A percentile compares a stretch with the other conserved stretches of the same genome.
Conservation (phyloP, 2,797 vertebrate genomes). For the Eremophila alpestris region DNA sequence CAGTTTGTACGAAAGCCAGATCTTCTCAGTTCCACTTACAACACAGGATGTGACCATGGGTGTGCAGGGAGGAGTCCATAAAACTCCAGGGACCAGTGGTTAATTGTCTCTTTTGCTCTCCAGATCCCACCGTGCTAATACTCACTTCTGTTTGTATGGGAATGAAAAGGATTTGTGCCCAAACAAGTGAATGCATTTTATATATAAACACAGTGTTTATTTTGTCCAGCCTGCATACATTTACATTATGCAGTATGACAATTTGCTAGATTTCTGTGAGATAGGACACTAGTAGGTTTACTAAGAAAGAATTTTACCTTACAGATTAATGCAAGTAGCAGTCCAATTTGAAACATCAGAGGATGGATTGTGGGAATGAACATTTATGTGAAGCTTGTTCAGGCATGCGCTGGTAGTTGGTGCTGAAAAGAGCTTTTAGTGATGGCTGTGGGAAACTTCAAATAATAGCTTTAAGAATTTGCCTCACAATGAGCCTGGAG, state of each 20-base stretch:
- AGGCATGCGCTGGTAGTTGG: neutral
- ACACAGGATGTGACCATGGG: neutral
- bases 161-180: neutral
- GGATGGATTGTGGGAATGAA: neutral
- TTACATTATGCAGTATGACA: neutral
- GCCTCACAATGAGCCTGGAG: conserved; percentile 13
- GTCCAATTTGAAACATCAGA: neutral
- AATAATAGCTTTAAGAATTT: conserved; percentile 23
- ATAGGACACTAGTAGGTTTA: neutral
- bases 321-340: neutral
- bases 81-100: neutral
- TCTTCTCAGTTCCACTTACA: neutral
- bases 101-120: neutral
- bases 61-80: neutral
- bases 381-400: neutral
- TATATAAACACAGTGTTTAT: neutral
- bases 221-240: neutral
- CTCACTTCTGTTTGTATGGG: neutral
- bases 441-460: conserved; percentile 16
- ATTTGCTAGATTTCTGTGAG: neutral
- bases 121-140: neutral
- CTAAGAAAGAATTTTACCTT: neutral
- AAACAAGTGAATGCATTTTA: neutral
- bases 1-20: neutral
- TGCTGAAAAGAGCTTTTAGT: conserved; percentile 11